These are phyloP conservation scores for Spongilla lacustris DNA, from an alignment of 37 sponge, comb jelly and placozoan species.

Conservation along the genomic window DNA sequence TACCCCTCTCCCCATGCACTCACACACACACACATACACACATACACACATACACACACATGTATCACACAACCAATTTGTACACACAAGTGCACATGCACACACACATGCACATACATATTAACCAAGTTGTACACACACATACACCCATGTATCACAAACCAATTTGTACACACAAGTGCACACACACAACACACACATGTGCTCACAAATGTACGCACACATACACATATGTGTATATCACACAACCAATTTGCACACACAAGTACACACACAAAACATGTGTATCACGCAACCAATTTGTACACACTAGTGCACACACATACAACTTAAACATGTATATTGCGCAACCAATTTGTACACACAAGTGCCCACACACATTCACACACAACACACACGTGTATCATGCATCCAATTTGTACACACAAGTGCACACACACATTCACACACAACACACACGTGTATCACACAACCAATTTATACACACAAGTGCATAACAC, in stretches of 20 bases:
- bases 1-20: background rate
- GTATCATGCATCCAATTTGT: background rate
- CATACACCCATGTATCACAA: too few relatives aligned
- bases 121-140: too few relatives aligned
- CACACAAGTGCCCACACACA: too few relatives aligned
- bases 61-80: too few relatives aligned
- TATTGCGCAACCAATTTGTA: too few relatives aligned
- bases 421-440: background rate
- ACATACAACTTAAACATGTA: background rate
- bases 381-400: background rate
- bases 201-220: background rate
- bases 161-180: too few relatives aligned
- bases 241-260: background rate
- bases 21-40: background rate
- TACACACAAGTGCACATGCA: background rate
- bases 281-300: too few relatives aligned
- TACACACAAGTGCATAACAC: background rate
- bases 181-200: background rate
- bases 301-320: background rate
- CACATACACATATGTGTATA: background rate
- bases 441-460: background rate
- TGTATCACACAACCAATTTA: too few relatives aligned
- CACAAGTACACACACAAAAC: background rate
- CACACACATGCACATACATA: background rate
- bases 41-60: background rate